Percentiles rank a stretch among this genome's conserved stretches.
Evolutionary conservation across 2,797 vertebrate species (phyloP).

Genomic region (Tiaroga cobitis): DNA sequence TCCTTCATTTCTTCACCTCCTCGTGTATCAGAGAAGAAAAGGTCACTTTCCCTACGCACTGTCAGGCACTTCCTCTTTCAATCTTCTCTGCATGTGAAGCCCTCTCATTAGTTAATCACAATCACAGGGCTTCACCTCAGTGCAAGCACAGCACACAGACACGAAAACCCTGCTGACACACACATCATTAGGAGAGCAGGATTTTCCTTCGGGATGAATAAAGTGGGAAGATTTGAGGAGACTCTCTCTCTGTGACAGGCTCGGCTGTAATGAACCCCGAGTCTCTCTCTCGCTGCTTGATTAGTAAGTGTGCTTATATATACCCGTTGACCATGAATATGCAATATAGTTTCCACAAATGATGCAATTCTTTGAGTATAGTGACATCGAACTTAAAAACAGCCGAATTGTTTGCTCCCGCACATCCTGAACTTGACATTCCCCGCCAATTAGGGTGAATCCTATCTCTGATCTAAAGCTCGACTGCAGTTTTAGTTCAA

Average conservation of each 20-base stretch:
- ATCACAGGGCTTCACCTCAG: slow-evolving; percentile 67
- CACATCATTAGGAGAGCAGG: slow-evolving; percentile 41
- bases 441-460: slow-evolving; percentile 11
- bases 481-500: neutral
- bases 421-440: slow-evolving; percentile 13
- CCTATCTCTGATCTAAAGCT: neutral
- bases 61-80: slow-evolving; percentile 13
- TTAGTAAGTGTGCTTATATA: slow-evolving; percentile 19
- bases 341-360: slow-evolving; percentile 24
- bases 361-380: slow-evolving; percentile 47
- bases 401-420: neutral
- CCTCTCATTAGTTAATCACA: slow-evolving; percentile 47
- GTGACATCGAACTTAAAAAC: slow-evolving; percentile 36
- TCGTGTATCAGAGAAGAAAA: slow-evolving; percentile 49
- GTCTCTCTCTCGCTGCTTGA: slow-evolving; percentile 27
- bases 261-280: slow-evolving; percentile 39
- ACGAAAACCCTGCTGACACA: slow-evolving; percentile 2
- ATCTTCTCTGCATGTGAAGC: neutral
- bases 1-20: slow-evolving; percentile 49
- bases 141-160: neutral
- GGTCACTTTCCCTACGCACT: slow-evolving; percentile 43
- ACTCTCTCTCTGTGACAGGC: slow-evolving; percentile 26
- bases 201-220: neutral
- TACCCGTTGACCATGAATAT: slow-evolving; percentile 20
- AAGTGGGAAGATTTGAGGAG: neutral